Percentiles rank a stretch among this genome's conserved stretches.
Evolutionary conservation across 2,113 vertebrate genomes (phyloP).

Genomic region (Sturnira hondurensis): DNA sequence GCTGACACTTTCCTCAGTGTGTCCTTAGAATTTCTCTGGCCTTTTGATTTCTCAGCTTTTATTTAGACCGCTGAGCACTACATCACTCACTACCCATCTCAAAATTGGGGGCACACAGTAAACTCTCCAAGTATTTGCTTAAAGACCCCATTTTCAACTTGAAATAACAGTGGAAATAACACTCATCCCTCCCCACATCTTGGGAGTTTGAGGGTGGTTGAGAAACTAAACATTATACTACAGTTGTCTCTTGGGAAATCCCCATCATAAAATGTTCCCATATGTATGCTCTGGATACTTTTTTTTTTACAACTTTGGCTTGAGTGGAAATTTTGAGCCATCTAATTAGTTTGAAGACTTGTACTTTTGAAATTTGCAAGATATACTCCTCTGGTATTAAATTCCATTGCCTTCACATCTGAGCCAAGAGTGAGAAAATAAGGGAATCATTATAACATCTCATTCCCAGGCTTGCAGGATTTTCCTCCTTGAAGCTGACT

Average conservation of each 20-base stretch:
- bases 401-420: background rate
- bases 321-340: background rate
- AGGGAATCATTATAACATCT: background rate
- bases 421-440: background rate
- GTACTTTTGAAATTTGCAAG: background rate
- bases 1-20: background rate
- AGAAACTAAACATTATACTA: background rate
- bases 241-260: background rate
- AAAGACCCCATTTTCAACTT: background rate
- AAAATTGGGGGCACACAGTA: background rate
- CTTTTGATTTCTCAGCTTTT: background rate
- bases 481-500: background rate
- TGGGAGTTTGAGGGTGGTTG: background rate
- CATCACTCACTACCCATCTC: background rate
- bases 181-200: background rate
- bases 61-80: background rate
- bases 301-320: background rate
- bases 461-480: background rate
- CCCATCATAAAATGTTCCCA: background rate
- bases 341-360: background rate
- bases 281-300: background rate
- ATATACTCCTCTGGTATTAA: background rate
- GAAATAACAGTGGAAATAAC: background rate
- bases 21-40: background rate
- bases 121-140: background rate